These are phyloP conservation scores for silkworm (Bombyx mori) DNA, from an alignment of 1,140 invertebrate genomes.

Conservation along the genomic window DNA sequence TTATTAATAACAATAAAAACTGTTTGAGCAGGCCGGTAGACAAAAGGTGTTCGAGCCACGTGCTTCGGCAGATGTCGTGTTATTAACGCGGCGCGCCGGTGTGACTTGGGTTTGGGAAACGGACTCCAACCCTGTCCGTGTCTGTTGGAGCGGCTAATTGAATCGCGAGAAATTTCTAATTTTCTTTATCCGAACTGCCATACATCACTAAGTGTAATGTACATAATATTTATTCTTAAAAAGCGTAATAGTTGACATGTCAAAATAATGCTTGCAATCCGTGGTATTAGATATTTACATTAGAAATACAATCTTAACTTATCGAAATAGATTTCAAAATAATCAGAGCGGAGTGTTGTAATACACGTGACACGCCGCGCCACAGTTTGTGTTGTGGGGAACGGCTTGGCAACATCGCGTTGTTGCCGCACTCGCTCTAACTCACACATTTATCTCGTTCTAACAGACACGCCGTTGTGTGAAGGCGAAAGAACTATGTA, in stretches of 20 bases:
- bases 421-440: conserved; percentile 16
- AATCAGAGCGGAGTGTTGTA: not conserved
- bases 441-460: conserved; percentile 14
- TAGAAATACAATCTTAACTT: too few species aligned
- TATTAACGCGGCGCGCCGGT: conserved; percentile 8
- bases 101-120: not conserved
- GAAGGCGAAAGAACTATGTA: not conserved
- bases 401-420: conserved; percentile 18
- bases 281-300: not conserved
- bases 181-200: too few species aligned
- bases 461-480: not conserved
- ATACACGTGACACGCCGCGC: conserved; percentile 10
- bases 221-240: not conserved
- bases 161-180: too few species aligned
- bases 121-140: too few species aligned
- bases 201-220: too few species aligned
- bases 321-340: too few species aligned
- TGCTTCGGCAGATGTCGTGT: conserved; percentile 39
- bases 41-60: conserved; percentile 62
- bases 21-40: conserved; percentile 34
- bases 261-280: not conserved
- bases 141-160: too few species aligned
- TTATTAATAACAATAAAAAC: conserved; percentile 37
- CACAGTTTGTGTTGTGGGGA: conserved; percentile 6
- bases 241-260: not conserved